Evolutionary conservation across 2,888 invertebrate species (phyloP).

Genomic region (Nephrotoma appendiculata): DNA sequence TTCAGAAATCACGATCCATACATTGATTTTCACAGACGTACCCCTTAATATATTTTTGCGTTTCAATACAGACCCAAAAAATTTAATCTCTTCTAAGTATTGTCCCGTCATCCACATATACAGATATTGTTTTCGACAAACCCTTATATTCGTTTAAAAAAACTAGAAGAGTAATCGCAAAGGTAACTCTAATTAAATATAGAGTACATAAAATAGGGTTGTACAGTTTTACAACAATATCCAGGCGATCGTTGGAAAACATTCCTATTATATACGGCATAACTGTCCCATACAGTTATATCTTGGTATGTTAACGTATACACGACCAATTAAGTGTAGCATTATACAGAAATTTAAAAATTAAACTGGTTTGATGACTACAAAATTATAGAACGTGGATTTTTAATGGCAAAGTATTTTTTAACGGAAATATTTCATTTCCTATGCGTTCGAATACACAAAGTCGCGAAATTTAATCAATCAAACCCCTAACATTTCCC

Average conservation of each 20-base stretch:
- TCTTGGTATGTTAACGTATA: too few species aligned
- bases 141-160: neutral
- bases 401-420: neutral
- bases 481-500: neutral
- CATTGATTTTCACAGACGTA: neutral
- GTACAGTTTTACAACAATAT: neutral
- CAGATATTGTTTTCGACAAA: neutral
- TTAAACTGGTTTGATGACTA: too few species aligned
- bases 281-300: neutral
- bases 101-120: neutral
- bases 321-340: too few species aligned
- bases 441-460: neutral
- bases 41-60: neutral
- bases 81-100: neutral
- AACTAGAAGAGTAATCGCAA: neutral
- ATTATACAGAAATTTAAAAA: too few species aligned
- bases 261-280: neutral
- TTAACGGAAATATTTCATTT: neutral
- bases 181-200: neutral
- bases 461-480: neutral
- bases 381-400: too few species aligned
- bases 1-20: neutral
- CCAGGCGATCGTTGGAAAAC: neutral
- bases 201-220: neutral
- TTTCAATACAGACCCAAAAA: neutral